A percentile compares a stretch with the other conserved stretches of the same genome.
These are phyloP conservation scores for Austrofundulus limnaeus DNA, from an alignment of 2,113 vertebrate species.

Conservation along the genomic window DNA sequence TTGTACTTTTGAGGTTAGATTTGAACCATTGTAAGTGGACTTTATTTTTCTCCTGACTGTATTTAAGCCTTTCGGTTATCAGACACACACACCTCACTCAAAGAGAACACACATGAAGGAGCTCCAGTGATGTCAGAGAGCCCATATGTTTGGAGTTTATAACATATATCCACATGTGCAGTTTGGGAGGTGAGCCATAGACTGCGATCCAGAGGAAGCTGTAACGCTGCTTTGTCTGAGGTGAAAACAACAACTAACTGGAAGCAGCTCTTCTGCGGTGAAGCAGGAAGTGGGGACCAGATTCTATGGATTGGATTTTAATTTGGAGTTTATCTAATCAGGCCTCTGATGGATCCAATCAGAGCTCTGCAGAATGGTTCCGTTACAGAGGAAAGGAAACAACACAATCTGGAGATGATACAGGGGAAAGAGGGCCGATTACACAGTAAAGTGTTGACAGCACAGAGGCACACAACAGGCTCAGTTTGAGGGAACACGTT, in stretches of 20 bases:
- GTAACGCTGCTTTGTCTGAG: constrained; percentile 43
- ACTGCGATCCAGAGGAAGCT: constrained; percentile 58
- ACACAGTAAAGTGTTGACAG: constrained; percentile 37
- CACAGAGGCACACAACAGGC: constrained; percentile 26
- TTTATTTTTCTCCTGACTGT: background rate
- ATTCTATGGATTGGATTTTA: constrained; percentile 70
- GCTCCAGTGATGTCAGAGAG: constrained; percentile 55
- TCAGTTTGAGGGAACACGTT: constrained; percentile 13
- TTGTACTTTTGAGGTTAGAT: too few species aligned
- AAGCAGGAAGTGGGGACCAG: constrained; percentile 53
- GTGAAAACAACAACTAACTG: constrained; percentile 49
- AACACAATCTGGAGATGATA: constrained; percentile 69
- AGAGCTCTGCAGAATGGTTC: constrained; percentile 55
- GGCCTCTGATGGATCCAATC: constrained; percentile 72
- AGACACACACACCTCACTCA: constrained; percentile 23
- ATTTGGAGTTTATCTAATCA: constrained; percentile 76
- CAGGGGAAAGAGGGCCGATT: constrained; percentile 34
- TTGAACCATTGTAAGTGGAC: too few species aligned
- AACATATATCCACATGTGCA: constrained; percentile 55
- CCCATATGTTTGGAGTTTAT: constrained; percentile 69
- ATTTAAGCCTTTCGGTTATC: constrained; percentile 18
- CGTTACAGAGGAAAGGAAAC: constrained; percentile 61
- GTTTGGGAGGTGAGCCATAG: constrained; percentile 52
- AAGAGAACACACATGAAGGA: constrained; percentile 60
- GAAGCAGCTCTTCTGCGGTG: constrained; percentile 59